Percentiles rank a stretch among this genome's conserved stretches.
These are phyloP conservation scores for Cheirogaleus major DNA, from an alignment of 2,797 vertebrate species.

Conservation along the genomic window DNA sequence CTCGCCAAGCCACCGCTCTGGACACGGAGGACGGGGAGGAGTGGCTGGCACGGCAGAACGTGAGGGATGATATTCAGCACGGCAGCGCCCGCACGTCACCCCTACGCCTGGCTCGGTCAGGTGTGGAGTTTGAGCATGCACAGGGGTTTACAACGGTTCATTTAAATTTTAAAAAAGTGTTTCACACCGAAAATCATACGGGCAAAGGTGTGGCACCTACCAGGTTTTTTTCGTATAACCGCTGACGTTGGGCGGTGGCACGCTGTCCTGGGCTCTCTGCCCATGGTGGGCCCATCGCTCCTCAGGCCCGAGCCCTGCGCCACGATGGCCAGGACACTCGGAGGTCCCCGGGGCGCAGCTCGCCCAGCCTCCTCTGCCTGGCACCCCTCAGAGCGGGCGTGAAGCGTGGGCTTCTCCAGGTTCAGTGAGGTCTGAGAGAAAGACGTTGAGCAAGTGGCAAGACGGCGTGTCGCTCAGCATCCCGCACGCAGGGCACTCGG, in stretches of 20 bases:
- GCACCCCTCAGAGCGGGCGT: fast-evolving
- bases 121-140: neutral
- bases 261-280: too few relatives aligned
- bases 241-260: fast-evolving
- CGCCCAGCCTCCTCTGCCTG: fast-evolving
- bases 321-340: fast-evolving
- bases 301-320: fast-evolving
- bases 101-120: neutral
- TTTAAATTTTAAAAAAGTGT: neutral
- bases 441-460: fast-evolving
- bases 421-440: neutral
- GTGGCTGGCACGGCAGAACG: neutral
- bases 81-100: neutral
- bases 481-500: fast-evolving
- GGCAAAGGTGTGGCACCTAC: neutral
- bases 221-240: neutral
- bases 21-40: neutral
- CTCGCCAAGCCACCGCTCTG: neutral
- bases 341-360: fast-evolving
- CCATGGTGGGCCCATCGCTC: neutral
- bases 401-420: fast-evolving
- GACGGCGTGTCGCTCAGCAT: fast-evolving
- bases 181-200: neutral
- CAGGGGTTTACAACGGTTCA: neutral
- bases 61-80: fast-evolving